Evolutionary conservation across 2,797 vertebrate genomes (phyloP).

Genomic region (Microctenopoma steveboyesi): DNA sequence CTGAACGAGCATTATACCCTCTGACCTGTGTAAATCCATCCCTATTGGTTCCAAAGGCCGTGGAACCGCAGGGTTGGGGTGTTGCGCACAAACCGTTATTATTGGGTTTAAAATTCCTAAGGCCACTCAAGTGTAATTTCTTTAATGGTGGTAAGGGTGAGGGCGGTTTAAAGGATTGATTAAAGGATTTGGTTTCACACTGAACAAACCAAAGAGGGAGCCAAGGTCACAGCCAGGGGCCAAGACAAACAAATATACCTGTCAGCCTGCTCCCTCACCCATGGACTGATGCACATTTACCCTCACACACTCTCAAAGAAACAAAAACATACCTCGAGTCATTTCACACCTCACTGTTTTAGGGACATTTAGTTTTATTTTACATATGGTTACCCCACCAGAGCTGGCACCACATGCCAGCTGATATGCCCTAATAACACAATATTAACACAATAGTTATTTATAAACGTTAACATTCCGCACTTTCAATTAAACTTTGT

Average conservation of each 20-base stretch:
- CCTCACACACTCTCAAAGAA: constrained; percentile 42
- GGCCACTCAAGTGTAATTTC: constrained; percentile 73
- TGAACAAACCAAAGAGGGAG: constrained; percentile 73
- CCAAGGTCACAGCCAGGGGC: constrained; percentile 72
- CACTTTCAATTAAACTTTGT: background rate
- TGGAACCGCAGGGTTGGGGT: constrained; percentile 42
- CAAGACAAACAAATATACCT: constrained; percentile 78
- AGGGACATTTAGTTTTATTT: constrained; percentile 1
- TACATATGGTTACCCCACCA: background rate
- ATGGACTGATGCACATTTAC: constrained; percentile 29
- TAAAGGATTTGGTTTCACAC: constrained; percentile 81
- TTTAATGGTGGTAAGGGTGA: constrained; percentile 70
- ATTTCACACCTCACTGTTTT: constrained; percentile 34
- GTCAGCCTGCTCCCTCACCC: constrained; percentile 55
- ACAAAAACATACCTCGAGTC: constrained; percentile 44
- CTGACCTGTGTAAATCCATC: constrained; percentile 9
- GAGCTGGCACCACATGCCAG: constrained; percentile 8
- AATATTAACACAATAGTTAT: too few species aligned
- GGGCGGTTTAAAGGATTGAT: constrained; percentile 78
- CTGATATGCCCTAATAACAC: background rate
- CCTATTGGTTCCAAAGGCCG: constrained; percentile 29
- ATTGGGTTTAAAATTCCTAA: constrained; percentile 53
- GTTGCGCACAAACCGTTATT: constrained; percentile 44
- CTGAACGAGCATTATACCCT: background rate
- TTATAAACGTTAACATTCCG: too few species aligned